Percentiles rank a stretch among this genome's conserved stretches.
These are phyloP conservation scores for Sylvilagus floridanus DNA, from an alignment of 2,797 vertebrate species.

Conservation along the genomic window DNA sequence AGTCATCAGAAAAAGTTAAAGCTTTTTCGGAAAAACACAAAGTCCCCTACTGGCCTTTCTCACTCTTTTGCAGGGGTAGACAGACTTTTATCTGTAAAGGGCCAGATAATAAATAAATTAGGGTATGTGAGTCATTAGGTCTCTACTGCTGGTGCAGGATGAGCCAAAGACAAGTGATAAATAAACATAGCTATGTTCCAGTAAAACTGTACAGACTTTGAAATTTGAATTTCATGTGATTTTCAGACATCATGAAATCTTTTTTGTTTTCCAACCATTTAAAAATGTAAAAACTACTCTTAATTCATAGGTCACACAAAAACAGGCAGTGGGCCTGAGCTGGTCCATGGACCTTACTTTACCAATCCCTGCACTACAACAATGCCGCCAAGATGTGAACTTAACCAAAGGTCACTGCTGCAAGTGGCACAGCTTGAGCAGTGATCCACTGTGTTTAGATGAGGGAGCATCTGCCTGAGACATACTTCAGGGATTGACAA, in stretches of 20 bases:
- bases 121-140: background rate
- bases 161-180: background rate
- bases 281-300: constrained; percentile 30
- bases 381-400: background rate
- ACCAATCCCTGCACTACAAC: background rate
- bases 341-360: background rate
- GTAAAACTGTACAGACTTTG: constrained; percentile 29
- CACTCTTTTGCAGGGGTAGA: background rate
- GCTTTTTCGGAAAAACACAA: background rate
- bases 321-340: background rate
- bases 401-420: background rate
- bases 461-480: background rate
- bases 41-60: background rate
- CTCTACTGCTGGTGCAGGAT: rapidly evolving
- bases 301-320: background rate
- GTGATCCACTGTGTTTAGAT: background rate
- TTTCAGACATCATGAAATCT: background rate
- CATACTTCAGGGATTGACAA: background rate
- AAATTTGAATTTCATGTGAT: constrained; percentile 30
- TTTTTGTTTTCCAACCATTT: constrained; percentile 8
- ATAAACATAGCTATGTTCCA: background rate
- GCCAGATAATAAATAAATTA: background rate
- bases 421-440: background rate
- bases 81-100: background rate
- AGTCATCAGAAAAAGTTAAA: background rate